Base-by-base conservation (phyloP, 2,113 vertebrate species). In the Mixornis gularis region DNA sequence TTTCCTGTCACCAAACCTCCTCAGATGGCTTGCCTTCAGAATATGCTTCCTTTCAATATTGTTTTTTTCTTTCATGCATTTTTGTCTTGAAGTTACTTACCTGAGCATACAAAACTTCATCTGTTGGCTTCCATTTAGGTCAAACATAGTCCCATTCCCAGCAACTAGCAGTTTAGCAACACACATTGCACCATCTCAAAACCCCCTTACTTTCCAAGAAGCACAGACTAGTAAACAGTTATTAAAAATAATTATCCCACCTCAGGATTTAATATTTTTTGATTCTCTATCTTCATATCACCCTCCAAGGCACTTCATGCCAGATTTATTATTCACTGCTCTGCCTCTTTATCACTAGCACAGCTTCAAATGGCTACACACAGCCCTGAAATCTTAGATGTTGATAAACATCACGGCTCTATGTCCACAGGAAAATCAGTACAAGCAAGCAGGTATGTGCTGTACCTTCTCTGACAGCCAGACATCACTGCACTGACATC, bases 201-300 rank as follows among this genome's bases (percentile, higher is more conserved):
- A 77, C 30, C 30, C 70, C 43, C 30, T 77, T 63, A 55, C 78
- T 77, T 94, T 92, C 85, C 52, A 89, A 94, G 68, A 84, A 91
- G 84, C 71, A 65, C 19, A 60, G 29, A 66, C 15, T 36, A 51
- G 60, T 80, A 93, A 95, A 96, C 65, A 95, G 60, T 88, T 71
- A 93, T 96, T 95, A 87, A 85, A 95, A 93, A 71, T 90, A 96
- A 95, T 90, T 95, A 92, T 71, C 13, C 15, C 36, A 78, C 76
- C 76, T 88, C 64, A 44, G 40, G 76, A 91, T 83, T 92, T 68
- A 85, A 80, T 80, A 19, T 25, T 48, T 95, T 83, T 91, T 83
- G 30, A 92, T 73, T 90, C 59, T 77, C 43, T 94, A 56, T 85
- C 92, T 92, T 73, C n/a, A 3, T 41, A 95, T 91, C 79, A 68